phyloP scores from a whole-genome alignment of 2,113 vertebrate genomes.

The Mionectes macconnelli region DNA sequence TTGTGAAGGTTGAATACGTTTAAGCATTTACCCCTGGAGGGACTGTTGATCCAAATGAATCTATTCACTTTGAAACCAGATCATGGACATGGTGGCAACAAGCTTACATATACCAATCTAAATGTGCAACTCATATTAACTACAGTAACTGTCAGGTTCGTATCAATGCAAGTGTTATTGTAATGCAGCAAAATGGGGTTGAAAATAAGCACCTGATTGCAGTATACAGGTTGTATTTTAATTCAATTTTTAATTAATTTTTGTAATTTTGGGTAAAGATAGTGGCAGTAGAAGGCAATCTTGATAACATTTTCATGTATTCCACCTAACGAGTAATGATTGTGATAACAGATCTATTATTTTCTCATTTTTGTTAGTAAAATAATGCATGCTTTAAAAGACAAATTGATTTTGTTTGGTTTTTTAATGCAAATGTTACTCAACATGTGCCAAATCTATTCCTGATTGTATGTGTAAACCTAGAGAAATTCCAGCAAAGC shows the following conservation, averaged over 20 bases:
- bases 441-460: not conserved
- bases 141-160: not conserved
- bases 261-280: not conserved
- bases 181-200: not conserved
- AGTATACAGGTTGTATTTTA: not conserved
- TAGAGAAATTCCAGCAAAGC: not conserved
- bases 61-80: conserved; percentile 67
- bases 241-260: not conserved
- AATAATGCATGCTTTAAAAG: not conserved
- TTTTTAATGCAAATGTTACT: not conserved
- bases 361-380: not conserved
- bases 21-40: conserved; percentile 63
- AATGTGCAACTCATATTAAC: not conserved
- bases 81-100: conserved; percentile 13
- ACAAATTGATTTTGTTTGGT: not conserved
- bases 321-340: not conserved
- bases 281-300: not conserved
- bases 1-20: conserved; percentile 70
- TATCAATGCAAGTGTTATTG: not conserved
- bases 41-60: conserved; percentile 68
- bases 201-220: not conserved
- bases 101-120: not conserved
- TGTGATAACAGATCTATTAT: not conserved
- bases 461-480: not conserved
- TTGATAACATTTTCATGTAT: not conserved